Evolutionary conservation across 2,888 invertebrate species (phyloP).

Genomic region (Loripinus fragilis): DNA sequence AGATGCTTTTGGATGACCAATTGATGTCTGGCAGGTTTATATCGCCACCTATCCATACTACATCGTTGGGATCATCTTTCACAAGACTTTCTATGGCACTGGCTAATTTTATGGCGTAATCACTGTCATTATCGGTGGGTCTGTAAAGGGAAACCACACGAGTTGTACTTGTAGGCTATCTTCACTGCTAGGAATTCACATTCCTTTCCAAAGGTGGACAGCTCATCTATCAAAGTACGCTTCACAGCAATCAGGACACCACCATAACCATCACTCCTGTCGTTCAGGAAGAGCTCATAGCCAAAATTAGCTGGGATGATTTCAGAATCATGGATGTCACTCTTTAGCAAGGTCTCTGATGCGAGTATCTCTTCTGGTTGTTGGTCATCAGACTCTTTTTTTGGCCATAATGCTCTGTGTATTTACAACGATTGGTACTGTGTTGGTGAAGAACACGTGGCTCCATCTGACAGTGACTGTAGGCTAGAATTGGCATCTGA

Average conservation of each 20-base stretch:
- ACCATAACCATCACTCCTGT: not conserved
- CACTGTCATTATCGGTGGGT: too few species aligned
- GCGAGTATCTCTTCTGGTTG: not conserved
- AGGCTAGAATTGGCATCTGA: too few species aligned
- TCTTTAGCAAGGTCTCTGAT: not conserved
- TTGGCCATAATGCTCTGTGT: not conserved
- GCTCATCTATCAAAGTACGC: not conserved
- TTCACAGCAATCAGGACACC: too few species aligned
- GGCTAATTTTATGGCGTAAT: too few species aligned
- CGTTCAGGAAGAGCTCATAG: not conserved
- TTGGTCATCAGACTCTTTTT: not conserved
- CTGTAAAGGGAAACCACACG: too few species aligned
- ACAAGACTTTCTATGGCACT: too few species aligned
- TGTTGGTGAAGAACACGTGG: not conserved
- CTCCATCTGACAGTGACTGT: too few species aligned
- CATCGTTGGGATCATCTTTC: too few species aligned
- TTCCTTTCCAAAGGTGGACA: not conserved
- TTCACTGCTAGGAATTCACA: slow-evolving; percentile 3
- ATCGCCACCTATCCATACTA: too few species aligned
- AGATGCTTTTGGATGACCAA: too few species aligned
- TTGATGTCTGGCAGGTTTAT: too few species aligned
- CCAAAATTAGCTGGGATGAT: not conserved
- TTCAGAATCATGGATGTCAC: not conserved
- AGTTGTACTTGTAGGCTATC: too few species aligned
- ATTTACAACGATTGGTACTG: not conserved